These are phyloP conservation scores for Malurus cyaneus DNA, from an alignment of 2,113 vertebrate species.

Conservation along the genomic window DNA sequence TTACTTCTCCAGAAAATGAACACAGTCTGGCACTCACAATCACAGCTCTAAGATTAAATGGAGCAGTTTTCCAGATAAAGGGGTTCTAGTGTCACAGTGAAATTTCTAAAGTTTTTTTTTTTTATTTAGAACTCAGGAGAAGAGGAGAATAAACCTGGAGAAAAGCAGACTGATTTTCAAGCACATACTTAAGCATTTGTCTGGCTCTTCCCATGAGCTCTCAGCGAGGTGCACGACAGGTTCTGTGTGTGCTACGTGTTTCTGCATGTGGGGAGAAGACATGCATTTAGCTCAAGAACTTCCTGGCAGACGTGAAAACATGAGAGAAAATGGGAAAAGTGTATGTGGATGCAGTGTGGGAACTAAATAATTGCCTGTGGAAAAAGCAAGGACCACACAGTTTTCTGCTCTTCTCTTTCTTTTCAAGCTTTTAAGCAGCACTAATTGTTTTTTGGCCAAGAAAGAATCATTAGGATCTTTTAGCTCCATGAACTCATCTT, in stretches of 20 bases:
- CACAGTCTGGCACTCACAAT: background rate
- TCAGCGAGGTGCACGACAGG: background rate
- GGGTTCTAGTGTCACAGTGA: background rate
- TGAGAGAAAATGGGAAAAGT: background rate
- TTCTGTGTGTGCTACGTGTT: background rate
- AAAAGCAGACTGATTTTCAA: background rate
- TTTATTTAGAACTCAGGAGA: background rate
- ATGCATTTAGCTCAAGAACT: background rate
- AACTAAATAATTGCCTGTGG: background rate
- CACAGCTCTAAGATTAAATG: background rate
- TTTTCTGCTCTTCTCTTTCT: background rate
- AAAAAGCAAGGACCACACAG: background rate
- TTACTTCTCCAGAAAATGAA: background rate
- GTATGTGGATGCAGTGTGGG: background rate
- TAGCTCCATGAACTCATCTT: background rate
- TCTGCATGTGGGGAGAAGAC: background rate
- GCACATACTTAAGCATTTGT: background rate
- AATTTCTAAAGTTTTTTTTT: background rate
- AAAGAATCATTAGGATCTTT: background rate
- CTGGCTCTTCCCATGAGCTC: background rate
- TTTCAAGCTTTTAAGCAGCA: background rate
- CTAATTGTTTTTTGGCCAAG: background rate
- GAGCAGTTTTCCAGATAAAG: background rate
- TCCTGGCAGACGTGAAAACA: background rate
- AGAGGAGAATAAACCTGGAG: background rate